Conservation (phyloP, 2,113 vertebrate species). For the Paramisgurnus dabryanus region DNA sequence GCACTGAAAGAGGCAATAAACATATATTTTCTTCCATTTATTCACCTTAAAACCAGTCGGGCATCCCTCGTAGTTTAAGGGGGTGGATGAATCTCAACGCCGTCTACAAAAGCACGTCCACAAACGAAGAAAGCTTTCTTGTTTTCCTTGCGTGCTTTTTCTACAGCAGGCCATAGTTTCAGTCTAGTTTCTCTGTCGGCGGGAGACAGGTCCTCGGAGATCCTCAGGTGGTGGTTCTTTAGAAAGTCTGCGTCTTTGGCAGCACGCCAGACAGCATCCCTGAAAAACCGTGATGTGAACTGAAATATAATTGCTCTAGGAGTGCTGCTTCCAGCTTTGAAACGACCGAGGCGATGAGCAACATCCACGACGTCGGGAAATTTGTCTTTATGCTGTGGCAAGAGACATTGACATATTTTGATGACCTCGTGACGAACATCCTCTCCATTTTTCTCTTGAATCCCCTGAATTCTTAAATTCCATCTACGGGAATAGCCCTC, state of each 20-base stretch:
- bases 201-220: neutral
- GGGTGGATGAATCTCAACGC: no score
- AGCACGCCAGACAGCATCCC: neutral
- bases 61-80: no score
- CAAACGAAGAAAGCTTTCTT: no score
- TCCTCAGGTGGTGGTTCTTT: neutral
- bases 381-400: no score
- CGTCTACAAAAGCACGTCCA: no score
- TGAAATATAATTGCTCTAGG: neutral
- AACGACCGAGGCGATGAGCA: neutral
- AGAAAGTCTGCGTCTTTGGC: neutral
- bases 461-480: neutral
- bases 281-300: neutral
- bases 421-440: neutral
- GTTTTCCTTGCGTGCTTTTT: neutral
- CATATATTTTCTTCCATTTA: no score
- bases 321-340: neutral
- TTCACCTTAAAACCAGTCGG: no score
- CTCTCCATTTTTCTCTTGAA: neutral
- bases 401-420: neutral
- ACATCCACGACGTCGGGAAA: no score
- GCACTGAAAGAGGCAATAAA: no score
- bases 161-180: neutral
- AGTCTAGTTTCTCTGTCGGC: neutral
- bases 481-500: neutral